These are phyloP conservation scores for Diadegma fenestrale DNA, from an alignment of 2,888 invertebrate genomes.

Conservation along the genomic window DNA sequence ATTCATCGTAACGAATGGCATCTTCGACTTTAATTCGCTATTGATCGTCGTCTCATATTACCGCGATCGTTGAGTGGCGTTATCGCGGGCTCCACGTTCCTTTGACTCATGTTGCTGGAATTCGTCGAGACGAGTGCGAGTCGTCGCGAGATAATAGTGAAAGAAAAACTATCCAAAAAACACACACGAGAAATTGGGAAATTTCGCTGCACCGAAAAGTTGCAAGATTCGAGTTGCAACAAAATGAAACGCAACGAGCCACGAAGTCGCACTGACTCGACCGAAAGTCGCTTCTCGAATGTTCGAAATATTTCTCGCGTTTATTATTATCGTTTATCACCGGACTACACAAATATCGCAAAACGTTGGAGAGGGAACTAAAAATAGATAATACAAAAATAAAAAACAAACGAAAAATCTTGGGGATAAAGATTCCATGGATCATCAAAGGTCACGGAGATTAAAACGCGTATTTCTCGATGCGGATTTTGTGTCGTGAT, in stretches of 20 bases:
- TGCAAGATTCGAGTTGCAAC: background rate
- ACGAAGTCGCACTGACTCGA: slow-evolving; percentile 29
- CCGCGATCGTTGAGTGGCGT: slow-evolving; percentile 59
- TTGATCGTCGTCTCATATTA: slow-evolving; percentile 44
- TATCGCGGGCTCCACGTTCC: slow-evolving; percentile 52
- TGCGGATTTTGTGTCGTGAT: background rate
- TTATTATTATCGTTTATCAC: slow-evolving; percentile 38
- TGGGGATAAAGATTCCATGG: slow-evolving; percentile 57
- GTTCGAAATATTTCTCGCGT: slow-evolving; percentile 52
- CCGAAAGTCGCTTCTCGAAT: slow-evolving; percentile 67
- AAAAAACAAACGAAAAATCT: slow-evolving; percentile 45
- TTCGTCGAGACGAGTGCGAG: slow-evolving; percentile 1
- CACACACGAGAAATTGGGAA: slow-evolving; percentile 2
- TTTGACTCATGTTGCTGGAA: slow-evolving; percentile 57
- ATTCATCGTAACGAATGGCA: slow-evolving; percentile 38
- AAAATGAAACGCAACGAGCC: background rate
- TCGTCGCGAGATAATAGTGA: background rate
- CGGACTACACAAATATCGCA: slow-evolving; percentile 42
- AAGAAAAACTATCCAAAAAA: slow-evolving; percentile 9
- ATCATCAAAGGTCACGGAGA: slow-evolving; percentile 48
- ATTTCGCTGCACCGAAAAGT: slow-evolving; percentile 8
- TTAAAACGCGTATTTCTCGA: slow-evolving; percentile 1
- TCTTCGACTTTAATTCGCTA: background rate
- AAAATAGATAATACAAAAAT: background rate
- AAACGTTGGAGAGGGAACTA: slow-evolving; percentile 35